These are phyloP conservation scores for Aviceda subcristata DNA, from an alignment of 2,113 vertebrate genomes.

Conservation along the genomic window DNA sequence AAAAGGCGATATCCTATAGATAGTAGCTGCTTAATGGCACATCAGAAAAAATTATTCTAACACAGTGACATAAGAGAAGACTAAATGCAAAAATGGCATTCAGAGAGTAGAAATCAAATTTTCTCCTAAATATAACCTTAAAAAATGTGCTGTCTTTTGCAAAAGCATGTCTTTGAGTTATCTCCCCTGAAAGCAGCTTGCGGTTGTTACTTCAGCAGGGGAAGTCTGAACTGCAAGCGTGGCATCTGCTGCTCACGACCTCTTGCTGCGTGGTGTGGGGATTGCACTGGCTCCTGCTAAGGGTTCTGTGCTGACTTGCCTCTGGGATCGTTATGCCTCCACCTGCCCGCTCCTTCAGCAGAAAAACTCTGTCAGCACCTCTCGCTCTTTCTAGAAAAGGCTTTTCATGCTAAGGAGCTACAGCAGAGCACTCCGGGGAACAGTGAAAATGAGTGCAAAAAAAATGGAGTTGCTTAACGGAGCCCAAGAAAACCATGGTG, in stretches of 20 bases:
- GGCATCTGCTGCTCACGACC: neutral
- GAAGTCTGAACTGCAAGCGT: neutral
- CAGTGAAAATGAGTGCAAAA: neutral
- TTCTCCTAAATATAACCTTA: neutral
- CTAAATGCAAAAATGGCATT: neutral
- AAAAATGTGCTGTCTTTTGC: neutral
- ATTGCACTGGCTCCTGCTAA: neutral
- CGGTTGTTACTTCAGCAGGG: neutral
- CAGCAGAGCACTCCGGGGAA: neutral
- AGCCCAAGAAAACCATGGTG: neutral
- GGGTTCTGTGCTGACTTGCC: neutral
- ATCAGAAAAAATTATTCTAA: neutral
- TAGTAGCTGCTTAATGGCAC: neutral
- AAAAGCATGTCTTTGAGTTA: neutral
- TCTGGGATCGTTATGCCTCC: neutral
- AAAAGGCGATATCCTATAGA: neutral
- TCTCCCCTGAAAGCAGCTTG: neutral
- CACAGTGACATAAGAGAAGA: neutral
- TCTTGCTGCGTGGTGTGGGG: neutral
- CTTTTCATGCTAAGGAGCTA: neutral
- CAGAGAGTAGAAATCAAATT: neutral
- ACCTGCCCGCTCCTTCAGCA: neutral
- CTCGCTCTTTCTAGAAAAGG: neutral
- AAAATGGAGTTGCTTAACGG: neutral
- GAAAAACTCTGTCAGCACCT: neutral